These are phyloP conservation scores for Oryzias woworae DNA, from an alignment of 2,113 vertebrate species.

Conservation along the genomic window DNA sequence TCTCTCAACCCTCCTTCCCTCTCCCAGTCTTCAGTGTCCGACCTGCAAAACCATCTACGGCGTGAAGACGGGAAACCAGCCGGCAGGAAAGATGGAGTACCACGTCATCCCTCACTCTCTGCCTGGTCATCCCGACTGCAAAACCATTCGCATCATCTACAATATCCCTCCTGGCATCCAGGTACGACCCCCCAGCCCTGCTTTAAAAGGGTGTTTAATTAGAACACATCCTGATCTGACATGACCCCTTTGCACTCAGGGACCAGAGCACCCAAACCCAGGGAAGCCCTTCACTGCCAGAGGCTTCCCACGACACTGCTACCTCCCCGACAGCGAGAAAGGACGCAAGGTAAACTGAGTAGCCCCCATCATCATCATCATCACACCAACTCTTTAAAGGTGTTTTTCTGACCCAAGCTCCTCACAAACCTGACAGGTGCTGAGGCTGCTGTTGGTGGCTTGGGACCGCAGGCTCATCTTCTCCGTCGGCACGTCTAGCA, in stretches of 20 bases:
- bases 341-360: conserved; percentile 84
- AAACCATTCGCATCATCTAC: conserved; percentile 95
- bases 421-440: conserved; percentile 73
- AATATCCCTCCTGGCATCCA: conserved; percentile 92
- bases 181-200: conserved; percentile 65
- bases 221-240: not conserved
- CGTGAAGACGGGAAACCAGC: conserved; percentile 94
- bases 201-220: too few species aligned
- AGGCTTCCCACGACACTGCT: conserved; percentile 94
- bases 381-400: not conserved
- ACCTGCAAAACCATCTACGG: conserved; percentile 98
- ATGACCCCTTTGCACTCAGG: conserved; percentile 66
- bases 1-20: too few species aligned
- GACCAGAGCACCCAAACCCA: conserved; percentile 90
- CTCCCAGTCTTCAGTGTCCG: conserved; percentile 88
- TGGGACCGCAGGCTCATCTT: conserved; percentile 95
- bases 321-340: conserved; percentile 94
- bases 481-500: conserved; percentile 91
- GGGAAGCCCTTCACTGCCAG: conserved; percentile 93
- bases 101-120: conserved; percentile 93
- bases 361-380: too few species aligned
- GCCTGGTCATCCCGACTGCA: conserved; percentile 90
- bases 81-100: conserved; percentile 96
- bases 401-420: not conserved
- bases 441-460: conserved; percentile 89